A percentile compares a stretch with the other conserved stretches of the same genome.
Conservation (phyloP, 2,888 invertebrate species). For the Tryphoninae sp. region DNA sequence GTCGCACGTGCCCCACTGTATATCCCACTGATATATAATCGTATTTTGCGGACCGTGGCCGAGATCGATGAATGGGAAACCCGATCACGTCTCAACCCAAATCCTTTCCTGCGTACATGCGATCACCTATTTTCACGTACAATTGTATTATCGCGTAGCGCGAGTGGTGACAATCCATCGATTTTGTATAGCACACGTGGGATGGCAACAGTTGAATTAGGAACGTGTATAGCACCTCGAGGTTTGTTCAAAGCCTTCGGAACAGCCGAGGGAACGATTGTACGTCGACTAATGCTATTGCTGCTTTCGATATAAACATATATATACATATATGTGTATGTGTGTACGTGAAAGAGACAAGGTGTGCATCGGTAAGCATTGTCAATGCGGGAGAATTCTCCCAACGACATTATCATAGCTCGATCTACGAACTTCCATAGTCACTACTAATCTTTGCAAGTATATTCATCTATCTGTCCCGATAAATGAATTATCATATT, state of each 20-base stretch:
- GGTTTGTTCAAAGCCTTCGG: slow-evolving; percentile 2
- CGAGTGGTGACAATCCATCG: background rate
- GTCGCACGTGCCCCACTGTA: background rate
- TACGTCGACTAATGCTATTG: slow-evolving; percentile 5
- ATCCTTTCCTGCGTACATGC: slow-evolving; percentile 7
- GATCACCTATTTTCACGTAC: slow-evolving; percentile 31
- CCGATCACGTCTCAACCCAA: slow-evolving; percentile 35
- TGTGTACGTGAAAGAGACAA: no score
- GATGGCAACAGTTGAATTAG: slow-evolving; percentile 13
- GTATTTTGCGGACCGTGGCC: background rate
- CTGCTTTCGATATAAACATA: slow-evolving; percentile 9
- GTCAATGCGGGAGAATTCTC: slow-evolving; percentile 13
- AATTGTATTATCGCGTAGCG: background rate
- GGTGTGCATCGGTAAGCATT: slow-evolving; percentile 5
- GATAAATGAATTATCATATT: slow-evolving; percentile 23
- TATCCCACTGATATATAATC: background rate
- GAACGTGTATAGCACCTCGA: slow-evolving; percentile 7
- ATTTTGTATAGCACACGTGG: slow-evolving; percentile 5
- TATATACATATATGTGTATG: background rate
- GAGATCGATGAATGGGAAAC: slow-evolving; percentile 9
- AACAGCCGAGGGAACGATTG: background rate
- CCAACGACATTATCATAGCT: background rate
- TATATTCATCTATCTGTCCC: background rate
- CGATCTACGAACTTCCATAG: slow-evolving; percentile 6
- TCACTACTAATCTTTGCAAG: slow-evolving; percentile 7